Evolutionary conservation across 2,888 invertebrate species (phyloP), one percentile per base, ranked within the genome.

Genomic region (Gymnosoma rotundatum): DNA sequence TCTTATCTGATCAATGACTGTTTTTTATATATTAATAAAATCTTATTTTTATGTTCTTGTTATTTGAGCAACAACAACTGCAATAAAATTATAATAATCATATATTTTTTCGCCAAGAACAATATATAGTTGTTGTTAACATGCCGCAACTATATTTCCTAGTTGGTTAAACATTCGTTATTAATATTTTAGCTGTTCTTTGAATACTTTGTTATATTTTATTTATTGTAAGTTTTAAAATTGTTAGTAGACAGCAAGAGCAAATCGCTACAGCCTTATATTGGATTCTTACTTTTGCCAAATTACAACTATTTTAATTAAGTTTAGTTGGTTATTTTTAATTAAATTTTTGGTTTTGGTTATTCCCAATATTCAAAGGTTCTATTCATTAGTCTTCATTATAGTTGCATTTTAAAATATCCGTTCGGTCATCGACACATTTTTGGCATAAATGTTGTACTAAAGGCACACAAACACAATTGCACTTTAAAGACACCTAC

Each of bases 271-370:
- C 1, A 48, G n/a, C 14, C 1, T 5, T 3, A n/a, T 16, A 4
- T 45, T 14, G 45, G 1, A 45, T 14, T 12, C 12, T 12, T 8
- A 45, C 12, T 45, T 45, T 14, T 12, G 10, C 14, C 45, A 12
- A 45, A 4, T 16, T 16, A 48, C 45, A 48, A 16, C 45, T 48
- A 6, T 48, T n/a, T 0, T 66, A 67, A 73, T 72, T 1, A 54
- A 72, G 21, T 72, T 76, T 60, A 54, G 52, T 81, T 50, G 70
- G 14, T 48, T 78, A 67, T 42, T 78, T 64, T 74, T 78, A 75
- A 78, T 78, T 83, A 16, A 74, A 64, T 83, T 69, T 79, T 83
- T 52, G n/a, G 63, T 52, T 69, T 64, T 58, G 74, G 70, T 75
- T 78, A 48, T 38, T 61, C 36, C 16, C 78, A 32, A 16, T 32